Conservation (phyloP, 1,140 invertebrate species). For the Cotesia chilonis region DNA sequence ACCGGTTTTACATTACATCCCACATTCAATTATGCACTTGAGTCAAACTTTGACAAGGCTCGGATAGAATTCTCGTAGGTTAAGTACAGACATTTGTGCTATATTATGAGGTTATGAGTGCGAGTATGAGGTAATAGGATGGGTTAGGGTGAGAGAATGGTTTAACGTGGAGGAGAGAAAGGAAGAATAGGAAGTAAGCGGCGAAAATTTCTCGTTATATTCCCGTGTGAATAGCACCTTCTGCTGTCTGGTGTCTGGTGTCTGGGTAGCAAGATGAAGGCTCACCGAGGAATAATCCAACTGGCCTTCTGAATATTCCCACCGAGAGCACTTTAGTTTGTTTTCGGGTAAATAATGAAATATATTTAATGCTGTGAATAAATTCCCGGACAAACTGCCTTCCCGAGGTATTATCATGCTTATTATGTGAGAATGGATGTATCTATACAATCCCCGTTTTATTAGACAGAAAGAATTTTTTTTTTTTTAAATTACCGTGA, state of each 20-base stretch:
- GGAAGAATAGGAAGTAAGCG: too few relatives aligned
- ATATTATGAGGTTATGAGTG: neutral
- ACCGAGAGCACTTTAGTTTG: constrained; percentile 15
- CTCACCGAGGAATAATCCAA: constrained; percentile 23
- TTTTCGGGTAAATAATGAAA: constrained; percentile 17
- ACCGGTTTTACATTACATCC: neutral
- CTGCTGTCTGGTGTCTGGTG: constrained; percentile 4
- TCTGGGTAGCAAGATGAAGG: constrained; percentile 3
- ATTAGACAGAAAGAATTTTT: too few relatives aligned
- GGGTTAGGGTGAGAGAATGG: too few relatives aligned
- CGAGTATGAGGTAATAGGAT: neutral
- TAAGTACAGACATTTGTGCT: neutral
- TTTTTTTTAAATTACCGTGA: too few relatives aligned
- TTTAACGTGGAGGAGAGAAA: too few relatives aligned
- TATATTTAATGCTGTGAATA: constrained; percentile 14
- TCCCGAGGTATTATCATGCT: too few relatives aligned
- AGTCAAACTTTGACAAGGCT: constrained; percentile 21
- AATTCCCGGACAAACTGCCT: neutral
- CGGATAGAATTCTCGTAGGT: constrained; percentile 2
- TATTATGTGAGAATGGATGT: neutral
- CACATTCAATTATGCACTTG: constrained; percentile 4
- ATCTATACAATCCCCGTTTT: too few relatives aligned
- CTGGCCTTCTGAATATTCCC: constrained; percentile 4
- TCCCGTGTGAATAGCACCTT: constrained; percentile 23
- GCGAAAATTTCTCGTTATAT: constrained; percentile 2